phyloP scores from a whole-genome alignment of 1,140 invertebrate species.

The Apis dorsata region DNA sequence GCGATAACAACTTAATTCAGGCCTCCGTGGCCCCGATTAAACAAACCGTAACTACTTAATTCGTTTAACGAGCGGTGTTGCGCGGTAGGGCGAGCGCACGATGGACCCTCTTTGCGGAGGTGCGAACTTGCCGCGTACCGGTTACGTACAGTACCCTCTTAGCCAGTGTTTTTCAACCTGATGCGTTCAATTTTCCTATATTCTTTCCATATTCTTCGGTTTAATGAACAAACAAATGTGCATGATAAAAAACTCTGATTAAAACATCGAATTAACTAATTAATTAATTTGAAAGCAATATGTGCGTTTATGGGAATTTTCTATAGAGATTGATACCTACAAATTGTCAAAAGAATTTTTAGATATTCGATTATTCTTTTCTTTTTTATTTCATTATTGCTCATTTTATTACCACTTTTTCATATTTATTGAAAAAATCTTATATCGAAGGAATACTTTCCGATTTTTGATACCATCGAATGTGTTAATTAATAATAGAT shows the following conservation, averaged over 20 bases:
- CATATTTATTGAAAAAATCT: too few species aligned
- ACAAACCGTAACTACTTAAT: slow-evolving; percentile 76
- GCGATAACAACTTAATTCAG: slow-evolving; percentile 77
- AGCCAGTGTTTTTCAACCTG: slow-evolving; percentile 22
- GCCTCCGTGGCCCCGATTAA: slow-evolving; percentile 72
- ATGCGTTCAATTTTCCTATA: background rate
- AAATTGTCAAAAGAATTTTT: too few species aligned
- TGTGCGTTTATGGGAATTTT: too few species aligned
- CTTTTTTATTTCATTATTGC: too few species aligned
- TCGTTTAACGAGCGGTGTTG: slow-evolving; percentile 64
- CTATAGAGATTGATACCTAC: too few species aligned
- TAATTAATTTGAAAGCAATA: too few species aligned
- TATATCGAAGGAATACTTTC: too few species aligned
- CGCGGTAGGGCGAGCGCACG: slow-evolving; percentile 53
- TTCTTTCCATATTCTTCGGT: background rate
- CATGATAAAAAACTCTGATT: background rate
- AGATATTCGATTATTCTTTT: too few species aligned
- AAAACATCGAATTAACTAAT: too few species aligned
- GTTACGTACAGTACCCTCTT: slow-evolving; percentile 19
- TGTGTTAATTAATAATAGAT: too few species aligned
- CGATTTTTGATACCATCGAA: too few species aligned
- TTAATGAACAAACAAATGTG: background rate
- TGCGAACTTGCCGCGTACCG: slow-evolving; percentile 44
- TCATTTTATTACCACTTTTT: too few species aligned
- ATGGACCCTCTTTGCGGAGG: slow-evolving; percentile 44